These are phyloP conservation scores for Epinephelus coioides DNA, from an alignment of 2,797 vertebrate genomes.

Conservation along the genomic window DNA sequence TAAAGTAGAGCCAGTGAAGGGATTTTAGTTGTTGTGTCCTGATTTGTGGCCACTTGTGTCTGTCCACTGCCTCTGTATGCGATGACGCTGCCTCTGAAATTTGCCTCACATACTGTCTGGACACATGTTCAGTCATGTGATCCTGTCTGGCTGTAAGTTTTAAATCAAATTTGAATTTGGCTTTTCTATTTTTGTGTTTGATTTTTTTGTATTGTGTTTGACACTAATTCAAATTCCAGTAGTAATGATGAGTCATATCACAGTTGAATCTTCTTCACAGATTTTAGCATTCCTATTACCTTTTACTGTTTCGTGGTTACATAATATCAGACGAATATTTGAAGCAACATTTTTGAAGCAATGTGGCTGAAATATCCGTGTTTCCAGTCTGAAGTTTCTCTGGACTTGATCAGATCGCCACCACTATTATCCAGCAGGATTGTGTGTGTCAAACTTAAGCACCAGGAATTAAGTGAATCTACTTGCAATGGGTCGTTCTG, in stretches of 20 bases:
- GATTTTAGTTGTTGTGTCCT: background rate
- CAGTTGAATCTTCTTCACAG: too few relatives aligned
- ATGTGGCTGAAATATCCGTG: constrained; percentile 16
- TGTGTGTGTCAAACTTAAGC: constrained; percentile 26
- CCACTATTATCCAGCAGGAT: constrained; percentile 5
- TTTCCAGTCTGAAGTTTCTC: background rate
- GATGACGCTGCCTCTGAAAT: background rate
- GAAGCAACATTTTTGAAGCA: constrained; percentile 3
- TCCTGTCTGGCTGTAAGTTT: too few relatives aligned
- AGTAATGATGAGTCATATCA: too few relatives aligned
- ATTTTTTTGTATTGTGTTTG: too few relatives aligned
- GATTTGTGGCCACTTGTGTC: background rate
- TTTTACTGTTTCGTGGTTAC: background rate
- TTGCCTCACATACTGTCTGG: too few relatives aligned
- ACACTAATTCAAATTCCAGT: too few relatives aligned
- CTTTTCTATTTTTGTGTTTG: too few relatives aligned
- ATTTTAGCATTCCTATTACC: too few relatives aligned
- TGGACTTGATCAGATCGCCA: constrained; percentile 24
- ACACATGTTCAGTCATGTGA: too few relatives aligned
- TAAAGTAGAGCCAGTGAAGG: too few relatives aligned
- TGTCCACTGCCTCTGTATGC: background rate
- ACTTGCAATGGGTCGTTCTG: too few relatives aligned
- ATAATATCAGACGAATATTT: background rate
- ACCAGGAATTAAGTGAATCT: constrained; percentile 17
- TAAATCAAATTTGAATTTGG: too few relatives aligned